Evolutionary conservation across 2,888 invertebrate species (phyloP).

Genomic region (Tortrix viridana): DNA sequence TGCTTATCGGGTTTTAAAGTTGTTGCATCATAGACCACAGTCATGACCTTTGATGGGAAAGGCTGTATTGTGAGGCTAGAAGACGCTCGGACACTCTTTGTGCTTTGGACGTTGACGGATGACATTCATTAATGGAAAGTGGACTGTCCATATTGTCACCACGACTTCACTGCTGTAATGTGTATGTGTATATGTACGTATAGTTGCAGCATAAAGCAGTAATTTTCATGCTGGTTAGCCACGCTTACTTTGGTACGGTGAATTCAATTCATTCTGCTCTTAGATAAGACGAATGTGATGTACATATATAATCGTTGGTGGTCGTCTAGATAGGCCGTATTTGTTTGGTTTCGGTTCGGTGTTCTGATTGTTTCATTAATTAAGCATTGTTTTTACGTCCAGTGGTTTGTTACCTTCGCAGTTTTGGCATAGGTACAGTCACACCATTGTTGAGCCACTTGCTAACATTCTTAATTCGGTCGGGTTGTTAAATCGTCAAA

Average conservation of each 20-base stretch:
- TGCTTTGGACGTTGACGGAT: conserved; percentile 58
- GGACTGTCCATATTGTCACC: conserved; percentile 45
- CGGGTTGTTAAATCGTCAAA: too few species aligned
- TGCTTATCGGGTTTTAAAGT: conserved; percentile 24
- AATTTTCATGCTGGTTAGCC: conserved; percentile 52
- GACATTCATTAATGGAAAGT: conserved; percentile 48
- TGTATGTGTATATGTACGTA: conserved; percentile 40
- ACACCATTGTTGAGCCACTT: too few species aligned
- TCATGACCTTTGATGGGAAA: conserved; percentile 41
- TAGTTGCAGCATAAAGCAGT: conserved; percentile 47
- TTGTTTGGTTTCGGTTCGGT: conserved; percentile 6
- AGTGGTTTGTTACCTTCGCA: too few species aligned
- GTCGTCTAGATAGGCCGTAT: conserved; percentile 40
- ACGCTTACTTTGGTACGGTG: conserved; percentile 53
- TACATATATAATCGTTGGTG: conserved; percentile 53
- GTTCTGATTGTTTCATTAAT: too few species aligned
- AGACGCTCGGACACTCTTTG: conserved; percentile 50
- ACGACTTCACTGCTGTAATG: conserved; percentile 39
- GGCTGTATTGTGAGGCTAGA: conserved; percentile 42
- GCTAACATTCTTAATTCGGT: too few species aligned
- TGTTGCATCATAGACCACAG: conserved; percentile 34
- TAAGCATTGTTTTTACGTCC: too few species aligned
- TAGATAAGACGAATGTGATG: conserved; percentile 43
- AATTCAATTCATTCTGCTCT: conserved; percentile 47
- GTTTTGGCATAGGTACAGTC: too few species aligned